Evolutionary conservation across 2,888 invertebrate genomes (phyloP).

Genomic region (Lamellibrachia satsuma): DNA sequence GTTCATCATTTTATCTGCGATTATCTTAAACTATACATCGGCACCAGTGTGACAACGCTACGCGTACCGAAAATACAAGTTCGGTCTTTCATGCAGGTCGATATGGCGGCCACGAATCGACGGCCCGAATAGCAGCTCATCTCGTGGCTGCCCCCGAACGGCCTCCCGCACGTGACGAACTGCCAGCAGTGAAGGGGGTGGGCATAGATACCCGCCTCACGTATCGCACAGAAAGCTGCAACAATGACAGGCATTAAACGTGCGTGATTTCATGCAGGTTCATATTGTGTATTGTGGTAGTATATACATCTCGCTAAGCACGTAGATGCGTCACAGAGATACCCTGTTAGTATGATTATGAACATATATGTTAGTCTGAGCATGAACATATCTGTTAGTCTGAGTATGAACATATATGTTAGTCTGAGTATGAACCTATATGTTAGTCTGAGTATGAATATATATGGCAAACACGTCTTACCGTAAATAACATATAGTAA

Average conservation of each 20-base stretch:
- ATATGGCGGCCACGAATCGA: slow-evolving; percentile 27
- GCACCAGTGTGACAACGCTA: background rate
- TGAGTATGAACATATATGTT: too few relatives aligned
- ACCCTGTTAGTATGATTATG: too few relatives aligned
- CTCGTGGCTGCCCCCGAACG: slow-evolving; percentile 35
- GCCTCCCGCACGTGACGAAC: slow-evolving; percentile 37
- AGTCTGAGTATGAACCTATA: too few relatives aligned
- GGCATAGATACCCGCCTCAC: slow-evolving; percentile 28
- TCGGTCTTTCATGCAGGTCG: slow-evolving; percentile 33
- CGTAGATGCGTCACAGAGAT: too few relatives aligned
- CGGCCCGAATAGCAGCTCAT: slow-evolving; percentile 36
- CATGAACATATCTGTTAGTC: too few relatives aligned
- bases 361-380: too few relatives aligned
- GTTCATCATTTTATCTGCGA: background rate
- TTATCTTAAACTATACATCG: background rate
- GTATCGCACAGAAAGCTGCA: slow-evolving; percentile 32
- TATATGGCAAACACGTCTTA: too few relatives aligned
- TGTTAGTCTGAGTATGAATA: too few relatives aligned
- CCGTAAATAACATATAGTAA: too few relatives aligned
- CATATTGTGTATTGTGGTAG: too few relatives aligned
- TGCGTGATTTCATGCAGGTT: background rate
- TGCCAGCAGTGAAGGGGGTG: slow-evolving; percentile 43
- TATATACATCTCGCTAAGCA: too few relatives aligned
- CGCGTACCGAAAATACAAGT: slow-evolving; percentile 38
- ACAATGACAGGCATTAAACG: background rate